These are phyloP conservation scores for Daphoenositta chrysoptera DNA, from an alignment of 2,113 vertebrate species.

Conservation along the genomic window DNA sequence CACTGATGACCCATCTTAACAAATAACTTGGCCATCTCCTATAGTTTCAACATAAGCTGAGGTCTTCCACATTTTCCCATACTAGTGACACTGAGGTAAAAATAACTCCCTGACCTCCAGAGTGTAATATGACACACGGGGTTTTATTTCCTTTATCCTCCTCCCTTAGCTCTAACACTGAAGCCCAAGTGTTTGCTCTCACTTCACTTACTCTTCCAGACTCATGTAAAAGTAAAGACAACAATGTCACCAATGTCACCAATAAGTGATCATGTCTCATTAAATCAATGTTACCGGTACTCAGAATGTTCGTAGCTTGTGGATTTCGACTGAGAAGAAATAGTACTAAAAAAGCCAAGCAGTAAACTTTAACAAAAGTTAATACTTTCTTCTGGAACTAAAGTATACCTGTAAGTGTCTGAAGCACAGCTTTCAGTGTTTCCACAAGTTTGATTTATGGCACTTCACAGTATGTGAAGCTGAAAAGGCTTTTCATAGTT, in stretches of 20 bases:
- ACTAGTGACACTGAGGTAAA: not conserved
- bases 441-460: not conserved
- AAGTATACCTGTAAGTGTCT: not conserved
- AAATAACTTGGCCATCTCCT: not conserved
- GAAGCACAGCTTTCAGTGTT: not conserved
- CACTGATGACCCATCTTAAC: not conserved
- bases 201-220: not conserved
- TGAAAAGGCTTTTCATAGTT: slow-evolving; percentile 38
- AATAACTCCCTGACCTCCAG: not conserved
- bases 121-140: not conserved
- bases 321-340: not conserved
- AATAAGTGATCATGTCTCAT: not conserved
- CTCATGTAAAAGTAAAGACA: not conserved
- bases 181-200: not conserved
- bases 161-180: not conserved
- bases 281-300: not conserved
- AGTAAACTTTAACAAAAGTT: not conserved
- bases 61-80: not conserved
- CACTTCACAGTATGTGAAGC: not conserved
- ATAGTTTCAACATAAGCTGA: not conserved
- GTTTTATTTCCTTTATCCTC: not conserved
- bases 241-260: not conserved
- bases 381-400: not conserved
- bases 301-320: not conserved
- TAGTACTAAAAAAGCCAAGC: not conserved